Base-by-base conservation (phyloP, 2,888 invertebrate species). In the Parascotia fuliginaria region DNA sequence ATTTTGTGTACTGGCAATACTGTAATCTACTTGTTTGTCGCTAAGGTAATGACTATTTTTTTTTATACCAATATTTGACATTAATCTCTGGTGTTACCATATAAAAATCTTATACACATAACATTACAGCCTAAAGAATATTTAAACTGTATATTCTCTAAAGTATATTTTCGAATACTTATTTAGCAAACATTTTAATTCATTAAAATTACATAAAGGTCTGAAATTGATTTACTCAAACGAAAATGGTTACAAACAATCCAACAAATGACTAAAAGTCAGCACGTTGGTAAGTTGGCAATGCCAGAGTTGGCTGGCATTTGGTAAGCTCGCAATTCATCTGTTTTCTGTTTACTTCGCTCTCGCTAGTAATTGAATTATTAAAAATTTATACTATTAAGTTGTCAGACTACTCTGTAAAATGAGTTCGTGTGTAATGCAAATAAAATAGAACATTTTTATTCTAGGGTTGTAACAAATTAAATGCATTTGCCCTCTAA, bases 311-410 rank as follows among this genome's bases (percentile, higher is more conserved):
- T 24, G 24, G 6, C 7, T 6, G 24, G 24, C 3, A 24, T 19
- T 19, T 19, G 19, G 37, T 12, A 11, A 19, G 13, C 11, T 24
- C 11, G 32, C 22, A 14, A 40, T 34, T 43, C 40, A 34, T 33
- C 29, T 57, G 36, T 52, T 61, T 55, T 31, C 47, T 5, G 9
- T 53, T 16, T 16, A 29, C 32, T 34, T 46, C 37, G 42, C 15
- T 31, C 6, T 14, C 5, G 13, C n/a, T 15, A 40, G 37, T 65
- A 66, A 66, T 69, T 69, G 66, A 47, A 52, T 69, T 38, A 50
- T 59, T 50, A 58, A 69, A 54, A 34, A 59, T 70, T 56, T 66
- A 66, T 51, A 52, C 14, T 6, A 7, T 24, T 24, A 3, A 24
- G 29, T 63, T 36, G 32, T 19, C 32, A 27, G n/a, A 32, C n/a